phyloP scores from a whole-genome alignment of 2,888 invertebrate species.

The Chromoteleia sp. region DNA sequence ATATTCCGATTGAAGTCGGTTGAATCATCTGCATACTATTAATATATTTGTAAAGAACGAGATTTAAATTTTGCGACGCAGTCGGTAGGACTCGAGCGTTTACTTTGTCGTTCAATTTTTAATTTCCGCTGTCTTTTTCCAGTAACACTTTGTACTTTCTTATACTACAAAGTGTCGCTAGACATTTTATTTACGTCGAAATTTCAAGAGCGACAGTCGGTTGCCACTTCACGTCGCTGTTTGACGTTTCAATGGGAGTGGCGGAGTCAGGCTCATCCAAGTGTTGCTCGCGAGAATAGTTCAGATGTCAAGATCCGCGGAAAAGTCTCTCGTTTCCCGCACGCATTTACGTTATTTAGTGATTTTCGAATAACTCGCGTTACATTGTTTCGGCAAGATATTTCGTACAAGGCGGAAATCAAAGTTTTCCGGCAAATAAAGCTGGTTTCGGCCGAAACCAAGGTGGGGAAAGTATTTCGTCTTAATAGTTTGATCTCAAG shows the following conservation, averaged over 20 bases:
- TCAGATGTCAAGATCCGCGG: slow-evolving; percentile 43
- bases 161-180: slow-evolving; percentile 64
- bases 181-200: slow-evolving; percentile 79
- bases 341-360: slow-evolving; percentile 1
- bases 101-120: slow-evolving; percentile 1
- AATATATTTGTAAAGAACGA: background rate
- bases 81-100: background rate
- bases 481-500: slow-evolving; percentile 51
- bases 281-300: slow-evolving; percentile 49
- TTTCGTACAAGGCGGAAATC: slow-evolving; percentile 4
- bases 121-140: slow-evolving; percentile 68
- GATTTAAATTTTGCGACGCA: background rate
- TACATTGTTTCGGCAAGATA: background rate
- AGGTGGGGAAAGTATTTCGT: slow-evolving; percentile 32
- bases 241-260: slow-evolving; percentile 53
- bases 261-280: slow-evolving; percentile 30
- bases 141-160: slow-evolving; percentile 31
- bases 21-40: too few relatives aligned
- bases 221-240: slow-evolving; percentile 63
- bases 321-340: slow-evolving; percentile 7
- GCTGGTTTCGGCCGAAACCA: slow-evolving; percentile 15
- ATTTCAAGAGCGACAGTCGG: slow-evolving; percentile 76
- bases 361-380: slow-evolving; percentile 12
- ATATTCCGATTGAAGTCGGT: too few relatives aligned
- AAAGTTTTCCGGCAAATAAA: slow-evolving; percentile 24